Evolutionary conservation across 1,140 invertebrate genomes (phyloP), one percentile per base, ranked within the genome.

Genomic region (Brachionus calyciflorus): DNA sequence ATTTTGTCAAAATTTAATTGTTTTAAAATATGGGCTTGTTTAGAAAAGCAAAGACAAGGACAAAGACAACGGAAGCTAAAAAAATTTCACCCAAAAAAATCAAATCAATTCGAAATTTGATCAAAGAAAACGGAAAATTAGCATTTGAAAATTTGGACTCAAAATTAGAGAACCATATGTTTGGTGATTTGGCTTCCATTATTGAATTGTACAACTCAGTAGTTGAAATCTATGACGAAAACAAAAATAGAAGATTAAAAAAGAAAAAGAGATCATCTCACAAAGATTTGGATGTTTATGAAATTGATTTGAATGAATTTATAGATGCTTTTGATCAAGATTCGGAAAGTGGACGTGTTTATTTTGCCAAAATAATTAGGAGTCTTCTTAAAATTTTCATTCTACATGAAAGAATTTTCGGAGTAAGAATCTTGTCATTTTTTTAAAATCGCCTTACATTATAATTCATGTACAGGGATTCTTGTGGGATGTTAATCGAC

Each of bases 251-350:
- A 21, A 24, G 4, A 26, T 30, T 21, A 44, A 26, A 24, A 12
- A 12, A 17, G 9, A 65, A 46, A 44, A 44, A 65, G 24, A 24
- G 44, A n/a, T 21, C 37, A 41, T 7, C 14, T 12, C 24, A 3
- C 1, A 30, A 33, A 65, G 10, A 41, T 1, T 28, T 65, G 17
- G 60, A 65, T 4, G 10, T 65, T 3, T 6, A 19, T 5, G 44
- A 65, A 44, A 65, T 65, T 65, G 37, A 65, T 44, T 65, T 44
- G 17, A 10, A 65, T 26, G 19, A 65, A 44, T 44, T 65, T 44
- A 21, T 46, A 24, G 24, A 12, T 10, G 40, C 26, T 12, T 65
- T 65, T 44, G 21, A 65, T 41, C 44, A 6, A 4, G 1, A 44
- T 44, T 65, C 60, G 12, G 40, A 21, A 12, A 41, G 30, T 3